Conservation (phyloP, 2,113 vertebrate species). For the Macheiramphus alcinus region DNA sequence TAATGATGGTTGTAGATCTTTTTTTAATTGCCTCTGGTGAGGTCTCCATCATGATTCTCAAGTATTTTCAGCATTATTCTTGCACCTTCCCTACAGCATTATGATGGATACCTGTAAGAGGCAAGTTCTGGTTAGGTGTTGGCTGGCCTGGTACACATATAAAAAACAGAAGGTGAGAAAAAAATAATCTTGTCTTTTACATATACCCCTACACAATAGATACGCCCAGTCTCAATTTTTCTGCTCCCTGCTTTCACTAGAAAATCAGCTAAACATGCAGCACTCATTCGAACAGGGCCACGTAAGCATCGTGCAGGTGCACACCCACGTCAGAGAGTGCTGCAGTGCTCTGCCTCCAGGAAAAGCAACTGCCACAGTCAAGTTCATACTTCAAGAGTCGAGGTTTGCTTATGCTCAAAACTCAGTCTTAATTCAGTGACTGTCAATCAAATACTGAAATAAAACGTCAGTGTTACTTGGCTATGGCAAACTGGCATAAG, state of each 20-base stretch:
- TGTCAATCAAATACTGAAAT: not conserved
- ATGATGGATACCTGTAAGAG: not conserved
- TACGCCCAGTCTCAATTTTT: not conserved
- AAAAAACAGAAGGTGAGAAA: not conserved
- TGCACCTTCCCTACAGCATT: not conserved
- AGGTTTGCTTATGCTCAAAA: not conserved
- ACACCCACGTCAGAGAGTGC: not conserved
- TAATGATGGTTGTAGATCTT: conserved; percentile 14
- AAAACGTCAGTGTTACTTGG: not conserved
- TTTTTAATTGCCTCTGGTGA: not conserved
- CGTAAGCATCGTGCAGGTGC: fast-evolving
- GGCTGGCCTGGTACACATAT: not conserved
- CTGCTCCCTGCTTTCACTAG: not conserved
- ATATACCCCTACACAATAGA: not conserved
- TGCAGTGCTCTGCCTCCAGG: not conserved
- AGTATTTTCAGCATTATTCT: not conserved
- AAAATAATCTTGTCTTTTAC: not conserved
- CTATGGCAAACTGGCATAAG: not conserved
- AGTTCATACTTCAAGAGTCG: not conserved
- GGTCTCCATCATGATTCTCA: not conserved
- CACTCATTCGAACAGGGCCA: not conserved
- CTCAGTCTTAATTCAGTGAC: not conserved
- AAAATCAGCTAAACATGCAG: not conserved
- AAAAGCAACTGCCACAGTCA: not conserved
- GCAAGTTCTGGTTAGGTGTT: not conserved